These are phyloP conservation scores for Lithosia quadra DNA, from an alignment of 2,888 invertebrate genomes.

Conservation along the genomic window DNA sequence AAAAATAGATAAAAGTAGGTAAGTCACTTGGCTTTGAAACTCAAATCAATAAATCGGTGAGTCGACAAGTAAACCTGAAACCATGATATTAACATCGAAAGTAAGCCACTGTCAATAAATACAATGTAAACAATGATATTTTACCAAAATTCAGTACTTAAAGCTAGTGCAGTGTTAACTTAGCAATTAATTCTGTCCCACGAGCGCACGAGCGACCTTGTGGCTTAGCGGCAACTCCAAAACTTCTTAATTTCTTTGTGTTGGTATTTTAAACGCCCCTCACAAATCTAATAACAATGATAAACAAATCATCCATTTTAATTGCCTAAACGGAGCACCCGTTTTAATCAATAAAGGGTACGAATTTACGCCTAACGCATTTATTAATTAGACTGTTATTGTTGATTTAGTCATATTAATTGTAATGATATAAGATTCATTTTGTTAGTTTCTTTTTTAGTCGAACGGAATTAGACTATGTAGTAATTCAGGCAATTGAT, in stretches of 20 bases:
- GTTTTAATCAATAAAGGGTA: conserved; percentile 21
- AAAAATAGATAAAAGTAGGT: not conserved
- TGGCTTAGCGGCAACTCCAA: conserved; percentile 21
- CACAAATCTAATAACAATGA: conserved; percentile 22
- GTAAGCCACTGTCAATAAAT: not conserved
- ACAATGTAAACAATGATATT: conserved; percentile 1
- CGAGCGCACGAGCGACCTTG: conserved; percentile 30
- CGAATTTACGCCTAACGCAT: conserved; percentile 6
- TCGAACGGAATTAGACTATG: too few species aligned
- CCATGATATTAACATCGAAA: not conserved
- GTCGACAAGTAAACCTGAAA: not conserved
- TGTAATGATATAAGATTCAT: too few species aligned
- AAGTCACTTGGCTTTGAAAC: not conserved
- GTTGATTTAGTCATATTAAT: too few species aligned
- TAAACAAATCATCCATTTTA: conserved; percentile 17
- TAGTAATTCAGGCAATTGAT: too few species aligned
- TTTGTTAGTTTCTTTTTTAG: too few species aligned
- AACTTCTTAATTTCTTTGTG: conserved; percentile 36
- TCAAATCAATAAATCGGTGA: conserved; percentile 1
- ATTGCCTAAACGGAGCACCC: conserved; percentile 14
- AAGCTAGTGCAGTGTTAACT: conserved; percentile 19
- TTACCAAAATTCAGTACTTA: not conserved
- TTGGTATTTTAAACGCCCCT: conserved; percentile 30
- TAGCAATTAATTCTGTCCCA: conserved; percentile 37
- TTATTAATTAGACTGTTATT: not conserved